These are phyloP conservation scores for Tenthredo livida DNA, from an alignment of 2,888 invertebrate species.

Conservation along the genomic window DNA sequence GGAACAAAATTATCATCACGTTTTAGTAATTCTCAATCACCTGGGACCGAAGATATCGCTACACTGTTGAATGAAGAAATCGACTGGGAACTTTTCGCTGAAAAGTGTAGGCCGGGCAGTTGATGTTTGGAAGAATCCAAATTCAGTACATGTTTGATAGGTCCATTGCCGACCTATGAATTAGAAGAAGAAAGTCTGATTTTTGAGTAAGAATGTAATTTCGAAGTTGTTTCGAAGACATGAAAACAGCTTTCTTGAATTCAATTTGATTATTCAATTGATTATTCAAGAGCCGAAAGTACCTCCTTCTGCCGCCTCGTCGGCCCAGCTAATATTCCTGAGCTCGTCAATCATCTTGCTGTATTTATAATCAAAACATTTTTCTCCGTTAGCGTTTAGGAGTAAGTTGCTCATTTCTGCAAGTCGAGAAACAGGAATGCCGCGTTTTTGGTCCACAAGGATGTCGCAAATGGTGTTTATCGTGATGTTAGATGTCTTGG, in stretches of 20 bases:
- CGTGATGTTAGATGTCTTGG: constrained; percentile 84
- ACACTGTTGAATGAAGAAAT: constrained; percentile 91
- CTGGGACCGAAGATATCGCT: constrained; percentile 89
- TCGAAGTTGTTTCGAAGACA: not conserved
- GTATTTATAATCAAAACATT: constrained; percentile 92
- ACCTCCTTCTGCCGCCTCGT: constrained; percentile 84
- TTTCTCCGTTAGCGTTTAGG: constrained; percentile 83
- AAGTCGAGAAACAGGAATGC: constrained; percentile 84
- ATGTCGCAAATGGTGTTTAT: constrained; percentile 91
- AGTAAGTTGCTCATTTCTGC: constrained; percentile 87
- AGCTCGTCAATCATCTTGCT: constrained; percentile 86
- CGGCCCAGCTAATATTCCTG: constrained; percentile 84
- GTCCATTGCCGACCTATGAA: constrained; percentile 90
- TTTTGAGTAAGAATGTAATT: not conserved
- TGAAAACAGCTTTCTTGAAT: constrained; percentile 20
- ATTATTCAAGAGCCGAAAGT: constrained; percentile 58
- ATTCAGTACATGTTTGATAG: constrained; percentile 97
- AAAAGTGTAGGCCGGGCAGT: constrained; percentile 84
- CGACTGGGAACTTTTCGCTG: constrained; percentile 87
- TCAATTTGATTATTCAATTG: not conserved
- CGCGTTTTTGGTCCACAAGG: constrained; percentile 83
- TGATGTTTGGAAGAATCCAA: constrained; percentile 96
- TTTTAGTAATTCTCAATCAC: constrained; percentile 72
- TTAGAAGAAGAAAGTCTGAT: constrained; percentile 44
- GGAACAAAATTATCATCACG: constrained; percentile 41